Evolutionary conservation across 2,797 vertebrate genomes (phyloP).

Genomic region (Hyperoplus lanceolatus): DNA sequence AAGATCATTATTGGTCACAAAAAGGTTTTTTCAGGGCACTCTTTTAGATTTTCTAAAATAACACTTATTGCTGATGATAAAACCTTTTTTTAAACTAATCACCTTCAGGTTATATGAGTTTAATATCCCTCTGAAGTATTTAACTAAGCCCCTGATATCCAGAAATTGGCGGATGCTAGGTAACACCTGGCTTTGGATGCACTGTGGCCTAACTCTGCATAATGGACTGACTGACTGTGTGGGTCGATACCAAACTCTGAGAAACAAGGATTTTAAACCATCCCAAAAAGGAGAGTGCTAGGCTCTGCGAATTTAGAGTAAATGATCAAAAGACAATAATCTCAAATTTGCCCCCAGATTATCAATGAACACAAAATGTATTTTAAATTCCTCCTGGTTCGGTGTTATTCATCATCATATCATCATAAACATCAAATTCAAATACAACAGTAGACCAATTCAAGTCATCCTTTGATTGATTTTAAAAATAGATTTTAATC

Average conservation of each 20-base stretch:
- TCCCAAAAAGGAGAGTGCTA: not conserved
- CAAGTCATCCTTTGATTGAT: constrained; percentile 11
- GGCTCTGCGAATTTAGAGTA: constrained; percentile 1
- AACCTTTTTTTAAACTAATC: constrained; percentile 5
- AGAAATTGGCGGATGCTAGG: constrained; percentile 1
- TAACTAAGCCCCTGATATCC: not conserved
- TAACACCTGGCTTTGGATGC: constrained; percentile 9
- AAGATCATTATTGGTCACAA: not conserved
- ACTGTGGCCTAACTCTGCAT: constrained; percentile 16
- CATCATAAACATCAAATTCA: constrained; percentile 2
- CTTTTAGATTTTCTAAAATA: not conserved
- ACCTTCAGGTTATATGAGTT: constrained; percentile 1
- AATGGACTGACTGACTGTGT: constrained; percentile 3
- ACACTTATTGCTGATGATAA: constrained; percentile 2
- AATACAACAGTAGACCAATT: not conserved
- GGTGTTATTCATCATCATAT: not conserved
- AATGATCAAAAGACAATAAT: constrained; percentile 1
- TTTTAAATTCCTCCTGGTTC: not conserved
- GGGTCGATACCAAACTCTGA: constrained; percentile 13
- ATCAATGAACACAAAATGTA: not conserved
- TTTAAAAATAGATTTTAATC: constrained; percentile 18
- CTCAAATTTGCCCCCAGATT: not conserved
- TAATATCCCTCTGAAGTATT: constrained; percentile 8
- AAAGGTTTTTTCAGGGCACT: not conserved
- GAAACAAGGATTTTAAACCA: not conserved